These are phyloP conservation scores for Rambutsinella grinnellia DNA, from an alignment of 2,888 invertebrate genomes.

Conservation along the genomic window DNA sequence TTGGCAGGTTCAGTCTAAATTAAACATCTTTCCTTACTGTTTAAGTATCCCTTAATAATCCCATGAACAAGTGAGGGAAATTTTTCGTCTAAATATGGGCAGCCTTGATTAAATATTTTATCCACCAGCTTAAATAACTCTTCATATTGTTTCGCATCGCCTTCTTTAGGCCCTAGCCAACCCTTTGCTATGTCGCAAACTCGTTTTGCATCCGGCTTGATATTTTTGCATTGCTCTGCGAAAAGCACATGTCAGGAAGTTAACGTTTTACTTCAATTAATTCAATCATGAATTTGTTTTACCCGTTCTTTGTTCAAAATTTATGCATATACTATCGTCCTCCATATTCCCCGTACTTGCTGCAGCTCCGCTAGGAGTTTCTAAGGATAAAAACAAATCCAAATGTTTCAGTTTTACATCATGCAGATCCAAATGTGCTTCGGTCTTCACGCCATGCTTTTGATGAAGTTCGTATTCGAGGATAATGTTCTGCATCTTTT, in stretches of 20 bases:
- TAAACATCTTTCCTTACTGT: background rate
- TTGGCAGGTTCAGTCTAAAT: too few relatives aligned
- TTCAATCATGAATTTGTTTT: background rate
- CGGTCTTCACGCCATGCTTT: background rate
- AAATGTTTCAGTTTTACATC: background rate
- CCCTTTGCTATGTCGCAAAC: conserved; percentile 15
- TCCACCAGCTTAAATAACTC: conserved; percentile 7
- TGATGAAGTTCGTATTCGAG: background rate
- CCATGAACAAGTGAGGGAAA: conserved; percentile 4
- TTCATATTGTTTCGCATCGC: background rate
- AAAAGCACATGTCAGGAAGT: too few relatives aligned
- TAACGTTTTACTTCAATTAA: background rate
- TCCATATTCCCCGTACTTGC: background rate
- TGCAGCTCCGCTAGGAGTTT: conserved; percentile 7
- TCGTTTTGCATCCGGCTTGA: conserved; percentile 14
- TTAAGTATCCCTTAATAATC: conserved; percentile 20
- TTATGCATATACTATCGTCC: conserved; percentile 8
- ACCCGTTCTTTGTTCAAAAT: conserved; percentile 13
- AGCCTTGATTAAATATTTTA: conserved; percentile 12
- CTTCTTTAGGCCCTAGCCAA: background rate
- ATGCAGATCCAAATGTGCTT: background rate
- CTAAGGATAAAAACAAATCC: conserved; percentile 12
- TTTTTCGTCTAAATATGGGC: background rate
- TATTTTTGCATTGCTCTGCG: background rate
- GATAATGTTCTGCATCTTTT: background rate